These are phyloP conservation scores for Chrysemys picta DNA, from an alignment of 2,113 vertebrate genomes.

Conservation along the genomic window DNA sequence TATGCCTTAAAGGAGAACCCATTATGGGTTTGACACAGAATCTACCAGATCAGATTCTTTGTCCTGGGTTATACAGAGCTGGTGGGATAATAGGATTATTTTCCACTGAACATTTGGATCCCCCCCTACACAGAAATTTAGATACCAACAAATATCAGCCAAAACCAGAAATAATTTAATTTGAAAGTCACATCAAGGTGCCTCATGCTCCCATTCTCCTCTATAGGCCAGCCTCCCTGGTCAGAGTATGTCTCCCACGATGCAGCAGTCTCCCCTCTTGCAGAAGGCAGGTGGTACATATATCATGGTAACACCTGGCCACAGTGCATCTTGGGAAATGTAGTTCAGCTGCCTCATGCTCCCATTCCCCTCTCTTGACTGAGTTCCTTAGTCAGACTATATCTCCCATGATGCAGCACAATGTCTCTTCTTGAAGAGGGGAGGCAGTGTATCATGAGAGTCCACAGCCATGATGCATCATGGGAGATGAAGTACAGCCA, in stretches of 20 bases:
- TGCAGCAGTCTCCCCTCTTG: neutral
- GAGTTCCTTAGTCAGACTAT: neutral
- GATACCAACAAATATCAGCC: neutral
- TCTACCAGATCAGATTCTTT: neutral
- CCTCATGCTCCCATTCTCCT: neutral
- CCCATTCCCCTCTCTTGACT: neutral
- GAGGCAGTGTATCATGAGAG: neutral
- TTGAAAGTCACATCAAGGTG: neutral
- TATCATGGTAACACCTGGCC: neutral
- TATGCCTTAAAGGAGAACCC: neutral
- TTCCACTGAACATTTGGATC: neutral
- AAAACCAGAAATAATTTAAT: neutral
- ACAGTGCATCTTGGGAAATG: neutral
- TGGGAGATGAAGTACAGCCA: neutral
- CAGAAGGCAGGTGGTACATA: neutral
- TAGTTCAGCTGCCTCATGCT: neutral
- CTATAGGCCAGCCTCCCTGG: neutral
- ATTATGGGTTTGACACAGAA: neutral
- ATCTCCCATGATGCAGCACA: neutral
- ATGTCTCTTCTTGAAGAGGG: neutral
- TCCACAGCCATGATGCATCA: neutral
- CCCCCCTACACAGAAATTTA: neutral
- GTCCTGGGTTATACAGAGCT: neutral
- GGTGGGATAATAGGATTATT: neutral
- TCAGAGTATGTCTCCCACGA: neutral